Evolutionary conservation across 2,888 invertebrate species (phyloP).

Genomic region (Drosophila paracracens): DNA sequence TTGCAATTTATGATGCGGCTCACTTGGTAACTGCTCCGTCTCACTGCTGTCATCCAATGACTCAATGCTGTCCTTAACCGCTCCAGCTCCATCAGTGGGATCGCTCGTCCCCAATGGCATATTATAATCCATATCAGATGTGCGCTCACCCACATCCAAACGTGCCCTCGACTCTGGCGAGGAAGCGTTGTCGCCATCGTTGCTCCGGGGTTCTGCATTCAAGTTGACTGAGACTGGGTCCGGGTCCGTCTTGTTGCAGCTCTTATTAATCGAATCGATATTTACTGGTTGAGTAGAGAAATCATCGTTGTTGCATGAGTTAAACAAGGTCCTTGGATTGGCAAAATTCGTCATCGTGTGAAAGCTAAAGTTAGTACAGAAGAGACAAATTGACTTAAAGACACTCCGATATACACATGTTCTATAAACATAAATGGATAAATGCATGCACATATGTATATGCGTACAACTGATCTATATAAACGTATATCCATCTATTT

Average conservation of each 20-base stretch:
- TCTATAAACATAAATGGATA: not conserved
- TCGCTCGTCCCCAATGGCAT: not conserved
- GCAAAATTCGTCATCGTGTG: slow-evolving; percentile 66
- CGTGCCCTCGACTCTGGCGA: slow-evolving; percentile 29
- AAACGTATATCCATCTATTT: too few species aligned
- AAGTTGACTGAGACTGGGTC: not conserved
- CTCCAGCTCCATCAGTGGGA: not conserved
- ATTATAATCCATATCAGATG: slow-evolving; percentile 14
- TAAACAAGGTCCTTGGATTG: slow-evolving; percentile 65
- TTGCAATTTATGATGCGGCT: slow-evolving; percentile 94
- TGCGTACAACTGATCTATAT: too few species aligned
- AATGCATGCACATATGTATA: not conserved
- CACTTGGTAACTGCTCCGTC: slow-evolving; percentile 85
- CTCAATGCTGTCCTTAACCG: slow-evolving; percentile 5
- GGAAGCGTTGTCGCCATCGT: slow-evolving; percentile 20
- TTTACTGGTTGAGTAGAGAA: slow-evolving; percentile 49
- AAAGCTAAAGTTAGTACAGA: slow-evolving; percentile 23
- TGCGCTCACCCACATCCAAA: slow-evolving; percentile 23
- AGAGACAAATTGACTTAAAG: not conserved
- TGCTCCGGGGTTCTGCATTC: slow-evolving; percentile 17
- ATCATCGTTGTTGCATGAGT: slow-evolving; percentile 51
- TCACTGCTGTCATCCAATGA: slow-evolving; percentile 9
- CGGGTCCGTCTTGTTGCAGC: not conserved
- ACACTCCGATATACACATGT: not conserved
- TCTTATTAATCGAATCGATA: slow-evolving; percentile 11